phyloP scores from a whole-genome alignment of 2,888 invertebrate species.

The Oxyscelio sp. region DNA sequence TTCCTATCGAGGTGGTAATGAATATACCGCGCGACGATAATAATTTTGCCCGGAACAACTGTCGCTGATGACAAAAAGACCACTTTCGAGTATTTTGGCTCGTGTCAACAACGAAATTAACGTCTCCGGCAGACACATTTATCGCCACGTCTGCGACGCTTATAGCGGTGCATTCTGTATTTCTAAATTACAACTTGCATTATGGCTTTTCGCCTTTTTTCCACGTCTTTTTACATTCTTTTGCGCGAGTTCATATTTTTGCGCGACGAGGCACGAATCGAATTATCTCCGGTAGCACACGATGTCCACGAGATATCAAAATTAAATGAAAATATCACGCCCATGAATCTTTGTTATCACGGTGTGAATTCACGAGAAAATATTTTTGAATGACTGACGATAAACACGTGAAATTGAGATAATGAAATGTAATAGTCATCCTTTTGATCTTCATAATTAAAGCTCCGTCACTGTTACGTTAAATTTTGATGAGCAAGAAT shows the following conservation, averaged over 20 bases:
- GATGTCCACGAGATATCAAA: neutral
- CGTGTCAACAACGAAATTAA: slow-evolving; percentile 80
- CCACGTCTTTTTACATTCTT: slow-evolving; percentile 45
- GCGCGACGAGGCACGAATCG: slow-evolving; percentile 35
- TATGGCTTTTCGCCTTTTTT: slow-evolving; percentile 58
- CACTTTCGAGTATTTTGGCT: slow-evolving; percentile 82
- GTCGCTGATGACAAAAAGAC: slow-evolving; percentile 80
- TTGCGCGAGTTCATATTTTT: slow-evolving; percentile 51
- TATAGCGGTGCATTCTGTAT: slow-evolving; percentile 54
- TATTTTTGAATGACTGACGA: no score
- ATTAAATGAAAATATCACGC: no score
- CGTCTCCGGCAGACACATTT: slow-evolving; percentile 74
- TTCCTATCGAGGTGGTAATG: slow-evolving; percentile 76
- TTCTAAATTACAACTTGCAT: slow-evolving; percentile 72
- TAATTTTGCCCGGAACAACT: slow-evolving; percentile 79
- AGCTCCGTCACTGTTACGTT: no score
- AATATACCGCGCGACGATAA: slow-evolving; percentile 79
- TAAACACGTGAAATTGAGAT: no score
- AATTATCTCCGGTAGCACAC: slow-evolving; percentile 37
- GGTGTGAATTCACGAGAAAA: no score
- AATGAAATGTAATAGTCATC: no score
- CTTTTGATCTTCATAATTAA: no score
- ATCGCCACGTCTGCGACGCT: slow-evolving; percentile 65
- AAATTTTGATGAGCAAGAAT: no score
- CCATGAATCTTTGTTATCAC: no score